A percentile compares a stretch with the other conserved stretches of the same genome.
These are phyloP conservation scores for Otolemur crassicaudatus DNA, from an alignment of 2,797 vertebrate species.

Conservation along the genomic window DNA sequence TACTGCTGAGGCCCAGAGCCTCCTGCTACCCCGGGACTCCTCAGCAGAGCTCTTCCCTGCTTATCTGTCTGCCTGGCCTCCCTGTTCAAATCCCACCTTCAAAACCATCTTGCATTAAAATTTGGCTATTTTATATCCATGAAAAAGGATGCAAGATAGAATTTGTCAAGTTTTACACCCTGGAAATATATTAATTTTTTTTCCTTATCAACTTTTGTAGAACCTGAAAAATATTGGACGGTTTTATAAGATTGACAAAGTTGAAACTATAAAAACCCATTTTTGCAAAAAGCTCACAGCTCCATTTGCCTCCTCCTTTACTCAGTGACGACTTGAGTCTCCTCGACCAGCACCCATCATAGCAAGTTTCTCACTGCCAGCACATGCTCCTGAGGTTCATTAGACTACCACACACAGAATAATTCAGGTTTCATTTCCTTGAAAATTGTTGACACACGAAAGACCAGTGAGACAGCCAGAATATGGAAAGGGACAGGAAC, in stretches of 20 bases:
- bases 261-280: not conserved
- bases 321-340: not conserved
- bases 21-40: not conserved
- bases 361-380: accelerated
- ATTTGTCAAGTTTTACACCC: not conserved
- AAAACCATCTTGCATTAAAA: not conserved
- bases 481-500: not conserved
- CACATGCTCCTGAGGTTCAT: not conserved
- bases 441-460: not conserved
- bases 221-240: not conserved
- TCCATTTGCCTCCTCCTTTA: not conserved
- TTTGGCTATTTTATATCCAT: not conserved
- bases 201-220: not conserved
- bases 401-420: not conserved
- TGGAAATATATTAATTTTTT: not conserved
- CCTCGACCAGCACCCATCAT: no score
- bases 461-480: not conserved
- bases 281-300: not conserved
- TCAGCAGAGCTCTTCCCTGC: not conserved
- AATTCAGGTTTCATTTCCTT: not conserved
- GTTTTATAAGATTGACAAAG: not conserved
- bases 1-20: not conserved
- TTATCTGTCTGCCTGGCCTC: not conserved
- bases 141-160: not conserved
- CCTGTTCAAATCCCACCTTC: not conserved